Evolutionary conservation across 2,888 invertebrate genomes (phyloP).

Genomic region (Lithophane semibrunnea): DNA sequence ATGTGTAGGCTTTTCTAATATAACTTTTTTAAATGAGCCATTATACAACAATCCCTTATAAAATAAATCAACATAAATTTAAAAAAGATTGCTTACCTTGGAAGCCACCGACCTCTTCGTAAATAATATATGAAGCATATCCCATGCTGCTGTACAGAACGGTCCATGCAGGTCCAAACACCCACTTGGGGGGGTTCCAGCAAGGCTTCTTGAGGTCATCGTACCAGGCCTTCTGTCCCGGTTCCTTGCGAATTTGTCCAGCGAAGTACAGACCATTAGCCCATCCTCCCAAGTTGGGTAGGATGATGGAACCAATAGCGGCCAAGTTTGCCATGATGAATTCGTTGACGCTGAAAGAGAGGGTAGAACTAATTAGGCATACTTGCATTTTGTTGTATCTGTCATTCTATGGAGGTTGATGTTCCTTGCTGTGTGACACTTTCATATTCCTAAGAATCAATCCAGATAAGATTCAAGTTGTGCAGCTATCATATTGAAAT

Average conservation of each 20-base stretch:
- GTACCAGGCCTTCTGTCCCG: conserved; percentile 79
- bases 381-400: neutral
- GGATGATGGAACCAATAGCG: conserved; percentile 81
- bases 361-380: neutral
- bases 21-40: neutral
- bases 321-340: conserved; percentile 80
- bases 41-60: no score
- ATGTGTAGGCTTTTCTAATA: neutral
- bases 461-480: neutral
- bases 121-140: conserved; percentile 96
- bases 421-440: neutral
- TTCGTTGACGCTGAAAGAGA: conserved; percentile 65
- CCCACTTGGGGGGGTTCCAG: conserved; percentile 94
- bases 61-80: neutral
- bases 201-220: conserved; percentile 90
- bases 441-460: neutral
- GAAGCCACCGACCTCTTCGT: conserved; percentile 94
- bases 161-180: conserved; percentile 96
- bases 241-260: conserved; percentile 89
- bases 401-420: neutral
- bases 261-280: conserved; percentile 92
- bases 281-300: conserved; percentile 78
- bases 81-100: conserved; percentile 80
- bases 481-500: neutral
- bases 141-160: conserved; percentile 95